These are phyloP conservation scores for Pseudopipra pipra DNA, from an alignment of 2,113 vertebrate genomes.

Conservation along the genomic window DNA sequence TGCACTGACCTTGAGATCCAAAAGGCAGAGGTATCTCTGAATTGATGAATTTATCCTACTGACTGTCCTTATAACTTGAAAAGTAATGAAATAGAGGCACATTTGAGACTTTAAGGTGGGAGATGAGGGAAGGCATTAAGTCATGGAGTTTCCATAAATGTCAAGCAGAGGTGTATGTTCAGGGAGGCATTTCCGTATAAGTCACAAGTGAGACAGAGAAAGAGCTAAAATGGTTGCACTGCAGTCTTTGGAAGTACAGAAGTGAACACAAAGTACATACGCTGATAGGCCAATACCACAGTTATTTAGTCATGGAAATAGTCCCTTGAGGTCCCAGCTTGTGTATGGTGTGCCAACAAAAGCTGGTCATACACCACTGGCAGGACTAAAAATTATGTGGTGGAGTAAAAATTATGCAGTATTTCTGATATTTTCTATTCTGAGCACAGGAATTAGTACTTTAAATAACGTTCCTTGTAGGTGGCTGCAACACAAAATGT, in stretches of 20 bases:
- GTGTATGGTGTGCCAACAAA: slow-evolving; percentile 13
- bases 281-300: background rate
- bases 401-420: background rate
- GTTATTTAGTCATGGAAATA: slow-evolving; percentile 2
- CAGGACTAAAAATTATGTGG: background rate
- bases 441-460: slow-evolving; percentile 2
- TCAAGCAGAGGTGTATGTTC: background rate
- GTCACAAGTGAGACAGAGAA: background rate
- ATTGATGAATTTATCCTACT: background rate
- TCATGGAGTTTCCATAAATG: background rate
- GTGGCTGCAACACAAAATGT: background rate
- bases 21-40: background rate
- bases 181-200: background rate
- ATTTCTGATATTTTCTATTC: slow-evolving; percentile 50
- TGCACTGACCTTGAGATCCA: background rate
- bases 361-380: background rate
- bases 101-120: background rate
- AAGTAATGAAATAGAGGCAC: background rate
- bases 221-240: background rate
- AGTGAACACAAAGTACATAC: background rate
- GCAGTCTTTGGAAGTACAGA: background rate
- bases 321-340: background rate
- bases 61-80: background rate
- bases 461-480: background rate
- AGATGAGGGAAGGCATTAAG: background rate